These are phyloP conservation scores for Craniophora ligustri DNA, from an alignment of 2,888 invertebrate species.

Conservation along the genomic window DNA sequence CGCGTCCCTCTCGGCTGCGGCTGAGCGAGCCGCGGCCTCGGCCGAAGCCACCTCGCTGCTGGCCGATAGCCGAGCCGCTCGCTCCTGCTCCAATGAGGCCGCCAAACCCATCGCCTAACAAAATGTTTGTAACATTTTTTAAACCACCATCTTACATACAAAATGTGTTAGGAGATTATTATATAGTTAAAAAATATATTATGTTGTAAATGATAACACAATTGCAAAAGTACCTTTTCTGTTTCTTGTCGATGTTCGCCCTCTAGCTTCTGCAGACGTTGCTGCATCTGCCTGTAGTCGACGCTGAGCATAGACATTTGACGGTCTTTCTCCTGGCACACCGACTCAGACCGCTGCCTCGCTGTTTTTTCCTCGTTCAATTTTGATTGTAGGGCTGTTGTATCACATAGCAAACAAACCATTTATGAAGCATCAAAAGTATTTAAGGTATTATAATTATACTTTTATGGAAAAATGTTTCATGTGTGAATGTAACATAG, in stretches of 20 bases:
- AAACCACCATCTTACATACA: not conserved
- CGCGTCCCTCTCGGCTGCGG: slow-evolving; percentile 85
- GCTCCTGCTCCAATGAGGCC: slow-evolving; percentile 97
- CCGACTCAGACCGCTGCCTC: slow-evolving; percentile 95
- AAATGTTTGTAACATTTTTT: not conserved
- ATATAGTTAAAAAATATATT: no score
- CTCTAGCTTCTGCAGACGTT: slow-evolving; percentile 95
- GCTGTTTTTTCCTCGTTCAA: slow-evolving; percentile 96
- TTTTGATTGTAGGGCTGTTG: slow-evolving; percentile 95
- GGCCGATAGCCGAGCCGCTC: slow-evolving; percentile 94
- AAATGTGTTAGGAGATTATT: no score
- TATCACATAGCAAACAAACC: slow-evolving; percentile 31
- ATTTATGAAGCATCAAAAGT: slow-evolving; percentile 24
- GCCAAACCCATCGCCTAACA: slow-evolving; percentile 92
- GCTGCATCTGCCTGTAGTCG: slow-evolving; percentile 98
- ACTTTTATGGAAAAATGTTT: no score
- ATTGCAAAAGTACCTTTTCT: slow-evolving; percentile 90
- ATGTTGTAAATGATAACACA: no score
- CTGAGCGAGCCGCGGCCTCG: slow-evolving; percentile 78
- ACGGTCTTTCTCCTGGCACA: slow-evolving; percentile 96
- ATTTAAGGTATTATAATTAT: no score
- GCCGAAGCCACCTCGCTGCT: slow-evolving; percentile 93
- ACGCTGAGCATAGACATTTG: slow-evolving; percentile 98
- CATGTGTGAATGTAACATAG: no score
- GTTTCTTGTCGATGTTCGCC: slow-evolving; percentile 96